Percentiles rank a stretch among this genome's conserved stretches.
These are phyloP conservation scores for Andrena dorsata DNA, from an alignment of 2,888 invertebrate genomes.

Conservation along the genomic window DNA sequence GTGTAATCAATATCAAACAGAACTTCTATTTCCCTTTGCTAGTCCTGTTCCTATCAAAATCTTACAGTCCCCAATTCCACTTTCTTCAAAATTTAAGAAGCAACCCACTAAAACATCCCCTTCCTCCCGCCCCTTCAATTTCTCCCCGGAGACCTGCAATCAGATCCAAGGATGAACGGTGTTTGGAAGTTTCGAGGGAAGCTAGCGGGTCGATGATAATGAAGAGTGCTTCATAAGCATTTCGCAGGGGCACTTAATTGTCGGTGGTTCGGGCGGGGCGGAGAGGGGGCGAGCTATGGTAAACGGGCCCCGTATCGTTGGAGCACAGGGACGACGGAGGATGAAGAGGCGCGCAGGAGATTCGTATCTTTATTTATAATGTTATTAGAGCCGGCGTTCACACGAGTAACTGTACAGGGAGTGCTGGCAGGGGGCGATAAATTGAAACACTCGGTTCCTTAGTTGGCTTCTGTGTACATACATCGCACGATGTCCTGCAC, in stretches of 20 bases:
- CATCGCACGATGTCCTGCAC: slow-evolving; percentile 38
- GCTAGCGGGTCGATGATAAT: slow-evolving; percentile 54
- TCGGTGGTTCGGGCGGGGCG: slow-evolving; percentile 25
- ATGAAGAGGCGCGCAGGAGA: slow-evolving; percentile 62
- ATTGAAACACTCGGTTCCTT: slow-evolving; percentile 72
- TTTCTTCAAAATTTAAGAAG: background rate
- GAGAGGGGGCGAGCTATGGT: slow-evolving; percentile 16
- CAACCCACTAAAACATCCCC: background rate
- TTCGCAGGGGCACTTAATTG: slow-evolving; percentile 43
- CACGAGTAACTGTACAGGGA: slow-evolving; percentile 70
- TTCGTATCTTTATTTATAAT: slow-evolving; percentile 81
- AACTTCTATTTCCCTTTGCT: no score
- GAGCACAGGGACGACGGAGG: slow-evolving; percentile 32
- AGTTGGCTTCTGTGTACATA: slow-evolving; percentile 65
- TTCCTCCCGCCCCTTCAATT: background rate
- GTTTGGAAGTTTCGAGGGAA: slow-evolving; percentile 38
- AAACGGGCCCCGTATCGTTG: slow-evolving; percentile 42
- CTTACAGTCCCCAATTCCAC: background rate
- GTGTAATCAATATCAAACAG: no score
- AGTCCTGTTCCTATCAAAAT: no score
- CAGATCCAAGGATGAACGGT: slow-evolving; percentile 32
- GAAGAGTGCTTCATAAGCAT: slow-evolving; percentile 47
- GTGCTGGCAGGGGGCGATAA: slow-evolving; percentile 64
- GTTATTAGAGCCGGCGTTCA: slow-evolving; percentile 79
- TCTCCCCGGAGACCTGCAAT: slow-evolving; percentile 1